phyloP scores from a whole-genome alignment of 2,113 vertebrate species.

The Elephas maximus region DNA sequence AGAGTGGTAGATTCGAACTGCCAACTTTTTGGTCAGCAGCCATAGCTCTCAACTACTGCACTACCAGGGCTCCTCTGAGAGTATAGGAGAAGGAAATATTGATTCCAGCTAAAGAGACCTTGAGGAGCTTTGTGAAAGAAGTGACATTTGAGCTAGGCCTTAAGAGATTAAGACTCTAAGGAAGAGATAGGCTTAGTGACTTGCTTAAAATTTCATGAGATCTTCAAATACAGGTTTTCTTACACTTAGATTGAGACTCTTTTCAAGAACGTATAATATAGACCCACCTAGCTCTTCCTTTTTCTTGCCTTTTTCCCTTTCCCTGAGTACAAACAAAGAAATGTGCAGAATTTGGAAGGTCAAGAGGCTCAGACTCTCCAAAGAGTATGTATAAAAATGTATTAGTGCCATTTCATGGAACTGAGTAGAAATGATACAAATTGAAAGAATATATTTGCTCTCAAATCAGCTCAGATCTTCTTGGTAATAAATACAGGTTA shows the following conservation, averaged over 20 bases:
- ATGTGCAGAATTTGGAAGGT: not conserved
- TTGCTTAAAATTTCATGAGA: conserved; percentile 59
- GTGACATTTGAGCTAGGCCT: conserved; percentile 62
- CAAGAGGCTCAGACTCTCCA: not conserved
- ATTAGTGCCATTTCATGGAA: not conserved
- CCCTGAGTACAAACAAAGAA: not conserved
- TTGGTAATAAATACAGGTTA: conserved; percentile 12
- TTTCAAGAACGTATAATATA: not conserved
- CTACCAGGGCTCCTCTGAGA: not conserved
- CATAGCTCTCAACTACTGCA: no score
- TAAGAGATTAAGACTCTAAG: conserved; percentile 29
- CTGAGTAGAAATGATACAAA: conserved; percentile 25
- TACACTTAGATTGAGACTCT: not conserved
- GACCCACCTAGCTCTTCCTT: not conserved
- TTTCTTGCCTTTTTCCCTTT: conserved; percentile 2
- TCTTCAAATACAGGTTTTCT: conserved; percentile 54
- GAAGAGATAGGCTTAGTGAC: not conserved
- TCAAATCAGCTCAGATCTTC: not conserved
- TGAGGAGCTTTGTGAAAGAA: conserved; percentile 1
- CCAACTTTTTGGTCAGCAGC: no score
- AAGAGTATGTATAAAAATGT: not conserved
- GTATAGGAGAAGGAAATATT: not conserved
- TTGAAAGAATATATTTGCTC: conserved; percentile 22
- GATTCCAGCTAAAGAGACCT: conserved; percentile 57
- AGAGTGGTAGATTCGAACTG: no score